phyloP scores from a whole-genome alignment of 2,888 invertebrate genomes.

The Ormyrus pomaceus region DNA sequence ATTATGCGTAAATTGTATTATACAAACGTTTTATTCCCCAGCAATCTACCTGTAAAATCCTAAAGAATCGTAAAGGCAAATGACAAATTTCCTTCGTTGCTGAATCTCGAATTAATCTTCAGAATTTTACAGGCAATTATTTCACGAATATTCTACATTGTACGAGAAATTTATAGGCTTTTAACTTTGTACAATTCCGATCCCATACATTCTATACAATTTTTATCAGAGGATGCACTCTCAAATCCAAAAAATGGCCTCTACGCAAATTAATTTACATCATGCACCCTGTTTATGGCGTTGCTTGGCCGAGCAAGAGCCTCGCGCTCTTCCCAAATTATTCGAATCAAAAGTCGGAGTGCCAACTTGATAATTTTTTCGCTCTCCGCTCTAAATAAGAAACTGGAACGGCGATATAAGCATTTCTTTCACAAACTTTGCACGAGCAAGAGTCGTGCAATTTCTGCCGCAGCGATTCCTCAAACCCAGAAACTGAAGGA shows the following conservation, averaged over 20 bases:
- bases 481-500: conserved; percentile 73
- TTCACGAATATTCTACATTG: neutral
- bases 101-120: conserved; percentile 6
- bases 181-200: no score
- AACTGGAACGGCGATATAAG: no score
- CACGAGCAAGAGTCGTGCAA: no score
- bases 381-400: no score
- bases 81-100: conserved; percentile 1
- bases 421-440: no score
- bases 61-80: neutral
- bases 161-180: no score
- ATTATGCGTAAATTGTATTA: conserved; percentile 5
- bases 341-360: no score
- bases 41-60: conserved; percentile 12
- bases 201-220: no score
- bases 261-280: neutral
- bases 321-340: neutral
- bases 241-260: neutral
- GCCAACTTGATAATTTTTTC: no score
- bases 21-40: neutral
- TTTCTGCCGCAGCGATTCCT: neutral
- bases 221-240: neutral
- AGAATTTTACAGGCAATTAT: neutral
- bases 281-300: no score
- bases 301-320: no score